Evolutionary conservation across 2,888 invertebrate genomes (phyloP).

Genomic region (Yponomeuta cagnagella): DNA sequence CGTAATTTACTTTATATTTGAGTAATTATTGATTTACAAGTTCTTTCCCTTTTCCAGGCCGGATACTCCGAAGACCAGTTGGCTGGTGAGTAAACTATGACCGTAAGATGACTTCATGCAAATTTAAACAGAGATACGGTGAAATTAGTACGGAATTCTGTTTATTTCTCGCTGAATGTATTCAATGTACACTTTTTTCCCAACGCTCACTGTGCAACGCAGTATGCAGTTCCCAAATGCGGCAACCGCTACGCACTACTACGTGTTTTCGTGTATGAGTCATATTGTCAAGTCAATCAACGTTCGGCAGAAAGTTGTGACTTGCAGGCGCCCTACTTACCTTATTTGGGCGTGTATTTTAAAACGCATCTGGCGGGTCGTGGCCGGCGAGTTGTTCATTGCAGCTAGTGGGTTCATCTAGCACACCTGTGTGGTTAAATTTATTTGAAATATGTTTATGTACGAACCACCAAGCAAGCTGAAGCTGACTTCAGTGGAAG

Average conservation of each 20-base stretch:
- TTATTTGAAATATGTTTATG: slow-evolving; percentile 75
- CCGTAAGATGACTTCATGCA: slow-evolving; percentile 21
- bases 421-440: slow-evolving; percentile 27
- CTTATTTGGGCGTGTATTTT: slow-evolving; percentile 78
- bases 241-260: background rate
- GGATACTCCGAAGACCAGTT: slow-evolving; percentile 93
- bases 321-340: slow-evolving; percentile 74
- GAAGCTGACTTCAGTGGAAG: slow-evolving; percentile 85
- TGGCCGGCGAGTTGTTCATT: slow-evolving; percentile 26
- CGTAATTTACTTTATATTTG: background rate
- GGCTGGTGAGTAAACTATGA: slow-evolving; percentile 83
- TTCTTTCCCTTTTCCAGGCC: slow-evolving; percentile 76
- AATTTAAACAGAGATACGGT: background rate
- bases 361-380: slow-evolving; percentile 53
- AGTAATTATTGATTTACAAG: background rate
- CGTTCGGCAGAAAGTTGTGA: slow-evolving; percentile 62
- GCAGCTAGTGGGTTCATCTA: slow-evolving; percentile 32
- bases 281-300: slow-evolving; percentile 60
- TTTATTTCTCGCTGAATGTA: background rate
- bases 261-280: slow-evolving; percentile 24
- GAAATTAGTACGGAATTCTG: slow-evolving; percentile 13
- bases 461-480: slow-evolving; percentile 84
- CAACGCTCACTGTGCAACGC: background rate
- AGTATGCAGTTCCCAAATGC: background rate
- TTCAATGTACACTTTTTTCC: slow-evolving; percentile 12